Evolutionary conservation across 2,113 vertebrate genomes (phyloP).

Genomic region (Aspiorhynchus laticeps): DNA sequence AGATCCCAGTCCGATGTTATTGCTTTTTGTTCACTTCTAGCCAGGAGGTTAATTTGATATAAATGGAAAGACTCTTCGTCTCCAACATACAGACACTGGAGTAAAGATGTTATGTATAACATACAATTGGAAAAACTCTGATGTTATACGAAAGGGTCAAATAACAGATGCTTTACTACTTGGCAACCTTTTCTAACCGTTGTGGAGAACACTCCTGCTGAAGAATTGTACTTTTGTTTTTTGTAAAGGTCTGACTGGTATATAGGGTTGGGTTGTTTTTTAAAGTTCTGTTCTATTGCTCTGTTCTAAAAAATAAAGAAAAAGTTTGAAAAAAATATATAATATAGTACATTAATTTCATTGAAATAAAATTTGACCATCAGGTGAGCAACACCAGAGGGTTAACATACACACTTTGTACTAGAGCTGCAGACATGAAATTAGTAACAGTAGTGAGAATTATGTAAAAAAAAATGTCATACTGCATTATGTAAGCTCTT

Average conservation of each 20-base stretch:
- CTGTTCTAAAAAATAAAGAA: no score
- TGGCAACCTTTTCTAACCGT: not conserved
- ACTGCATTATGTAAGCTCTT: not conserved
- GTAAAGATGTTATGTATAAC: not conserved
- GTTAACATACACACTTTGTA: not conserved
- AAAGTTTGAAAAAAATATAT: no score
- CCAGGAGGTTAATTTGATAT: not conserved
- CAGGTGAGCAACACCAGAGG: no score
- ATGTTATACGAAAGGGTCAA: not conserved
- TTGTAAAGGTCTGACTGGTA: no score
- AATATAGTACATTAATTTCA: no score
- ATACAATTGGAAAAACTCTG: no score
- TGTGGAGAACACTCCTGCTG: not conserved
- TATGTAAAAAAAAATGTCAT: not conserved
- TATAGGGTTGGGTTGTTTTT: no score
- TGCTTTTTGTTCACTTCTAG: no score
- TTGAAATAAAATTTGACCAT: no score
- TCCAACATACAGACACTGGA: not conserved
- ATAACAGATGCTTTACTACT: not conserved
- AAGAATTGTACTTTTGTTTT: no score
- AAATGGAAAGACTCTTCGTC: not conserved
- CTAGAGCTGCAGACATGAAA: not conserved
- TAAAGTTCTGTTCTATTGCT: no score
- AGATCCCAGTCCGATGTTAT: not conserved
- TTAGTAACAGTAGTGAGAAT: not conserved